Conservation (phyloP, 2,113 vertebrate species). For the Carettochelys insculpta region DNA sequence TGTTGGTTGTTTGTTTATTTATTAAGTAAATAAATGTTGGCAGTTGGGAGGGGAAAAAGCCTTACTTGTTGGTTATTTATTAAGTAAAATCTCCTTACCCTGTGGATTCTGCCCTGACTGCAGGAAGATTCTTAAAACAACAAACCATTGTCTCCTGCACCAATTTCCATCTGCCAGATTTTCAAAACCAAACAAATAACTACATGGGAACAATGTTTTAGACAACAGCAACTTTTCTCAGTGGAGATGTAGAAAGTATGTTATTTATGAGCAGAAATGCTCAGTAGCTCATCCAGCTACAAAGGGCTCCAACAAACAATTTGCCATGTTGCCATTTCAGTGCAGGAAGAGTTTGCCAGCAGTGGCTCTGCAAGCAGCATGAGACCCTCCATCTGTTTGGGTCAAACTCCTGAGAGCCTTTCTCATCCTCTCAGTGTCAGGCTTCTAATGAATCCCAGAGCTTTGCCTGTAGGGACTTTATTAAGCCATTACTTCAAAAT, state of each 20-base stretch:
- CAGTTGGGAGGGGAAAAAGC: too few relatives aligned
- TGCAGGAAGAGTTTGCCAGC: neutral
- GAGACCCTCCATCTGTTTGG: neutral
- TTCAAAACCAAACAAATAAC: neutral
- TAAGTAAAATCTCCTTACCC: neutral
- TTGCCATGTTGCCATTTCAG: neutral
- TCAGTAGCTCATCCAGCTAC: neutral
- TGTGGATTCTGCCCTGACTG: neutral
- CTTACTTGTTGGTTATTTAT: too few relatives aligned
- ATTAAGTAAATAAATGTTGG: too few relatives aligned
- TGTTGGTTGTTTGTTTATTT: too few relatives aligned
- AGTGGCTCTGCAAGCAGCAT: neutral
- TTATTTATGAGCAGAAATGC: neutral
- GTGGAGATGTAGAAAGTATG: neutral
- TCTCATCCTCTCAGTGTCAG: neutral
- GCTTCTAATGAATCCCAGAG: too few relatives aligned
- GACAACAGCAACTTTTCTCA: neutral
- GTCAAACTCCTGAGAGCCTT: neutral
- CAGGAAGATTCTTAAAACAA: neutral
- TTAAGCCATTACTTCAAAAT: too few relatives aligned
- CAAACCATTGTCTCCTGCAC: neutral
- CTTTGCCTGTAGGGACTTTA: too few relatives aligned
- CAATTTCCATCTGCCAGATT: accelerated
- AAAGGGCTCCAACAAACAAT: neutral
- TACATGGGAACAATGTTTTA: neutral